A percentile compares a stretch with the other conserved stretches of the same genome.
phyloP scores from a whole-genome alignment of 2,888 invertebrate species.

The Melanotus villosus region DNA sequence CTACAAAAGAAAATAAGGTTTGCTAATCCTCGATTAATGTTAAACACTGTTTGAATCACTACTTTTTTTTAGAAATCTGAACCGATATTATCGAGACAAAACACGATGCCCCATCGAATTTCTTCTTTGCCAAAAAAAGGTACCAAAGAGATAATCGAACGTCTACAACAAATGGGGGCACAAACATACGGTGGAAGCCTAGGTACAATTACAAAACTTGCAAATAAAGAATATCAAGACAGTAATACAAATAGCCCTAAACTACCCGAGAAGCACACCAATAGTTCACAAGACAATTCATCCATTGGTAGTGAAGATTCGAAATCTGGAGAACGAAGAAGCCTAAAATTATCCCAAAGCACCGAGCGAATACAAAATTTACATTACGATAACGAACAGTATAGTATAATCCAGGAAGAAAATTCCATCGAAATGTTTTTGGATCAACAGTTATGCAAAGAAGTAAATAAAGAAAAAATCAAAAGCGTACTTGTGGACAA shows the following conservation, averaged over 20 bases:
- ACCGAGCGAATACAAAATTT: conserved; percentile 30
- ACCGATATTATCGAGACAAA: conserved; percentile 45
- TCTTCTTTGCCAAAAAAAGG: conserved; percentile 33
- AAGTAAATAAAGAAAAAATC: neutral
- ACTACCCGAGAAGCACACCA: neutral
- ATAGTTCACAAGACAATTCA: too few species aligned
- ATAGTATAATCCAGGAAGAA: conserved; percentile 46
- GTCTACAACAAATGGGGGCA: conserved; percentile 61
- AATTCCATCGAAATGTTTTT: conserved; percentile 23
- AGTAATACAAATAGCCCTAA: neutral
- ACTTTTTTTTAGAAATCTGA: conserved; percentile 2
- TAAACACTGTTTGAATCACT: too few species aligned
- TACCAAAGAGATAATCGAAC: conserved; percentile 55
- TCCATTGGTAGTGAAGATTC: too few species aligned
- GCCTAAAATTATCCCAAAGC: neutral
- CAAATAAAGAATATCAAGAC: conserved; percentile 10
- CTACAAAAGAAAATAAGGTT: conserved; percentile 19
- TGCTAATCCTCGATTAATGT: neutral
- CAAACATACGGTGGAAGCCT: conserved; percentile 61
- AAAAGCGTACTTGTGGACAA: conserved; percentile 33
- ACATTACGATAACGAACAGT: conserved; percentile 54
- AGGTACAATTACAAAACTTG: conserved; percentile 51
- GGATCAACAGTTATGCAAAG: conserved; percentile 4
- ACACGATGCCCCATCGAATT: conserved; percentile 50
- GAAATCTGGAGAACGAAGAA: too few species aligned